phyloP scores from a whole-genome alignment of 1,140 invertebrate genomes.

The Cephus cinctus region DNA sequence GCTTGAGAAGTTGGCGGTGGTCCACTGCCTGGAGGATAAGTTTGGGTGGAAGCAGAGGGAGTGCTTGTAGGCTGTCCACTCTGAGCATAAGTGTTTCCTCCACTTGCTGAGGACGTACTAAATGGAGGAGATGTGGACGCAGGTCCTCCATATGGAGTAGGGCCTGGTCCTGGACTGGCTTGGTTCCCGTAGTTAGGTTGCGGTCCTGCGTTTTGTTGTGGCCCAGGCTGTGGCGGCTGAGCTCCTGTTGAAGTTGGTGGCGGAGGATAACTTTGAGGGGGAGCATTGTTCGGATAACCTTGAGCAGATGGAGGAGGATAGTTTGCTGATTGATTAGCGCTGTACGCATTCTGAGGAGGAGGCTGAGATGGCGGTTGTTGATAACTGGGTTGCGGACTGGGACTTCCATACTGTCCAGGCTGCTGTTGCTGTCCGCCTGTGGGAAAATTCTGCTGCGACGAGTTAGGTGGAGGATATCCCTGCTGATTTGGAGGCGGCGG shows the following conservation, averaged over 20 bases:
- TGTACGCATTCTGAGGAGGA: slow-evolving; percentile 49
- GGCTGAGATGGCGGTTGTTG: slow-evolving; percentile 48
- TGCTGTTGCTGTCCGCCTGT: slow-evolving; percentile 44
- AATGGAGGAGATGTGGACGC: slow-evolving; percentile 49
- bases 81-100: slow-evolving; percentile 50
- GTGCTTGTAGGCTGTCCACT: slow-evolving; percentile 48
- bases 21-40: slow-evolving; percentile 46
- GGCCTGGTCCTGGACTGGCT: slow-evolving; percentile 47
- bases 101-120: slow-evolving; percentile 38
- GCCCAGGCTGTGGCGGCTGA: slow-evolving; percentile 42
- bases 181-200: slow-evolving; percentile 49
- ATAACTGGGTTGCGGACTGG: slow-evolving; percentile 50
- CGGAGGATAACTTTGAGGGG: slow-evolving; percentile 48
- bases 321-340: slow-evolving; percentile 41
- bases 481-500: slow-evolving; percentile 52
- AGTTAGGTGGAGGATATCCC: slow-evolving; percentile 46
- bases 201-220: slow-evolving; percentile 41
- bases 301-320: slow-evolving; percentile 51
- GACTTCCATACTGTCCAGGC: slow-evolving; percentile 49
- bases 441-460: slow-evolving; percentile 47
- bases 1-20: slow-evolving; percentile 45
- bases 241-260: slow-evolving; percentile 41
- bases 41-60: slow-evolving; percentile 53
- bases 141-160: slow-evolving; percentile 43
- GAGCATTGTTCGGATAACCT: slow-evolving; percentile 48